Base-by-base conservation (phyloP, 2,888 invertebrate genomes). In the Cantharis rufa region DNA sequence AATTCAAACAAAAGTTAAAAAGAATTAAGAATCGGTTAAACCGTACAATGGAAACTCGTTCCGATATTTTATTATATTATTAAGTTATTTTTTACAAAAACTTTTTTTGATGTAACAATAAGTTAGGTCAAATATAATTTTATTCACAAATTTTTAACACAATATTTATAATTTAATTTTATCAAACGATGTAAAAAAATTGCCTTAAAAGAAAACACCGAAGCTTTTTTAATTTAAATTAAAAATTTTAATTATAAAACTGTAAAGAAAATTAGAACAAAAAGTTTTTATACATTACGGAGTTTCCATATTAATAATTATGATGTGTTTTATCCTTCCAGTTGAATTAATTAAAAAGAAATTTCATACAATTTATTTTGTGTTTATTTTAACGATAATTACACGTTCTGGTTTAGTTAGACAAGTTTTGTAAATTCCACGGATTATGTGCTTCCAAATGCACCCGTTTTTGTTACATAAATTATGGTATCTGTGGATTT, bases 321-420 rank as follows among this genome's bases (percentile, higher is more conserved):
- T 69, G 27, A 24, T 69, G 69, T 27, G 15, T 21, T 21, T 21
- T 68, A 69, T 15, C 21, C 18, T 15, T 70, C 16, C 62, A 75
- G 63, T 21, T 61, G 70, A 69, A 76, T 76, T 76, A 68, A 76
- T 76, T 70, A 76, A 76, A 76, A 76, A 70, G 73, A 66, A 48
- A 73, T 73, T 69, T 68, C 71, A 78, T 61, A 18, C 75, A 82
- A 83, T 81, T 82, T 83, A 84, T 82, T 80, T 78, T 74, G 79
- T 82, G 83, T 83, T 84, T 84, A 83, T 83, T 81, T 72, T 84
- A 83, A 84, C 81, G 84, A 82, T 84, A 84, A 84, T 84, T 82
- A 80, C 83, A 76, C 81, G 80, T 76, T 75, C 79, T 80, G 76
- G 79, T 77, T 78, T 79, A 79, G 74, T 72, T 78, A 75, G 79